Base-by-base conservation (phyloP, 2,888 invertebrate genomes). In the Dendrolimus houi region DNA sequence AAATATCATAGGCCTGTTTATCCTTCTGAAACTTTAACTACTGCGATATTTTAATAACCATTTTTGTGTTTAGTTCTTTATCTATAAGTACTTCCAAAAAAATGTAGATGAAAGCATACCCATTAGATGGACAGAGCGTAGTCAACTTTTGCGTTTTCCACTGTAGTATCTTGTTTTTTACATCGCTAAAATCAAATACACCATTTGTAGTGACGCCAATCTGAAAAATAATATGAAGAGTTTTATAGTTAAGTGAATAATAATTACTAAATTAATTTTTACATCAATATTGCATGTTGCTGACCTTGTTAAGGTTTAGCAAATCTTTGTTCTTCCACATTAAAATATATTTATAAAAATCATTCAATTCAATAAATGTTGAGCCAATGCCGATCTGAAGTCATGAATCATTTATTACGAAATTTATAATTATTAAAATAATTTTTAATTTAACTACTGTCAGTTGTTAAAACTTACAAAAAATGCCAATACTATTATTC, bases 71-170 rank as follows among this genome's bases (percentile, higher is more conserved):
- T 12, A n/a, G 14, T 14, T 1, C 14, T 14, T 8, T 7, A 52
- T 0, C 52, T 8, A n/a, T 12, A 52, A 52, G 52, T 12, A 52
- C 52, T 52, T 10, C 7, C 52, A 8, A n/a, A n/a, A 29, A 29
- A 3, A 52, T 52, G 9, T 13, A 54, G 9, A 54, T 9, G 12
- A 54, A 13, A 8, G 29, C 52, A 42, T 77, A 85, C 90, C 85
- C 87, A 62, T 89, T 87, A 12, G 87, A 76, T 52, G 90, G 89
- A 75, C 90, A 90, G 13, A 88, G 61, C 13, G 83, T 72, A 1
- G 83, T 67, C n/a, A 90, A 64, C 68, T 90, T 90, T 68, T 90
- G 87, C 8, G 79, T 77, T 78, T 90, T 89, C 90, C 90, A 90
- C 73, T 90, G 89, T 40, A 89, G 60, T 64, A 90, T 74, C 80